Evolutionary conservation across 2,888 invertebrate genomes (phyloP), one percentile per base, ranked within the genome.

Genomic region (Salticus scenicus): DNA sequence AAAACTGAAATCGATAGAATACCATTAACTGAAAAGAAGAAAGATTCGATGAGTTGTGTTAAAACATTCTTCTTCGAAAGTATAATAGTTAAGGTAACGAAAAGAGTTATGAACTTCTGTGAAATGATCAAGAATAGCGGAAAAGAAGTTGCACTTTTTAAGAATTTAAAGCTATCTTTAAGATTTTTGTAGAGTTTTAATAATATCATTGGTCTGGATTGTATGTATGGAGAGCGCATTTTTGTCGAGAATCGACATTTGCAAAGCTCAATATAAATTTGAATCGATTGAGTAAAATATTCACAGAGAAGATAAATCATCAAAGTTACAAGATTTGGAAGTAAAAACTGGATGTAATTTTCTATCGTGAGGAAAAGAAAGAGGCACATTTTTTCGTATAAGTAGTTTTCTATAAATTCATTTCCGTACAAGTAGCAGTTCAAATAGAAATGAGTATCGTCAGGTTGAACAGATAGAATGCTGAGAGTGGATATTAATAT

Each of bases 61-160:
- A 75, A 17, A n/a, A 75, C 33, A 28, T 70, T 69, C 64, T 81
- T 70, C 1, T 64, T 81, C 12, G 81, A 81, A 1, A 81, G 64
- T 14, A 81, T 75, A 7, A 81, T 75, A 0, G 81, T 81, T 10
- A 81, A 33, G 4, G 81, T 75, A 41, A 81, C 75, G 42, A 81
- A 81, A 31, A 81, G 41, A 10, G 81, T 81, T 2, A 81, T 20
- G 30, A 81, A 81, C 20, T 81, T 81, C 42, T 81, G 81, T 10
- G 75, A 75, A 30, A 81, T 66, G 24, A 81, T 37, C 30, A 81
- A 27, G 27, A 81, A 81, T 20, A 81, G 70, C 7, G 81, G 75
- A 57, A 70, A 24, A 1, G 81, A 81, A 4, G 47, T 51, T 0
- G 70, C 24, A 4, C 70, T 51, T 1, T 42, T 20, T n/a, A 81